Conservation (phyloP, 1,140 invertebrate genomes). For the Lutraria rhynchaena region DNA sequence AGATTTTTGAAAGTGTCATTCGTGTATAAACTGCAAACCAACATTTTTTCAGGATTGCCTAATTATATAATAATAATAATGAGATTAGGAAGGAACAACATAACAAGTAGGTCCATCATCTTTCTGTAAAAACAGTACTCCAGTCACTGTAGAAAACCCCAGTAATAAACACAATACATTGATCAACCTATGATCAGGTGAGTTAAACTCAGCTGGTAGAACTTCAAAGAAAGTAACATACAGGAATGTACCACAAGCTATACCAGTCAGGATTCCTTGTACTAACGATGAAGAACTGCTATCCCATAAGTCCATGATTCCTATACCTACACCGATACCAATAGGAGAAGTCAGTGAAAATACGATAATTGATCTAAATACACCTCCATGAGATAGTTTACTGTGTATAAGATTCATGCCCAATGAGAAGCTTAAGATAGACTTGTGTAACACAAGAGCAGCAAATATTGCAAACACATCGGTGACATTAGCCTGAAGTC, state of each 20-base stretch:
- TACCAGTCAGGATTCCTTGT: slow-evolving; percentile 84
- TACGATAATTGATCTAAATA: slow-evolving; percentile 77
- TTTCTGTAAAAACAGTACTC: slow-evolving; percentile 68
- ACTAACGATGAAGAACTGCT: slow-evolving; percentile 79
- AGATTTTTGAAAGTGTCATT: no score
- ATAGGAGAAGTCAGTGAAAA: slow-evolving; percentile 88
- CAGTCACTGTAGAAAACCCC: slow-evolving; percentile 72
- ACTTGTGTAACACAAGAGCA: slow-evolving; percentile 86
- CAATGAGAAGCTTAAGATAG: slow-evolving; percentile 86
- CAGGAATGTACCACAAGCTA: slow-evolving; percentile 95
- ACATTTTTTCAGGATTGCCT: no score
- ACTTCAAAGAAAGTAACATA: slow-evolving; percentile 97
- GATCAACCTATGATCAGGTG: slow-evolving; percentile 68
- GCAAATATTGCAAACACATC: slow-evolving; percentile 83
- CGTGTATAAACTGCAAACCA: no score
- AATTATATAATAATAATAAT: no score
- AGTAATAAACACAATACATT: slow-evolving; percentile 77
- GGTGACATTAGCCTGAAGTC: slow-evolving; percentile 83
- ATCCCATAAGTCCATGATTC: slow-evolving; percentile 82
- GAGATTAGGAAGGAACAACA: slow-evolving; percentile 26
- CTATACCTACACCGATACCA: slow-evolving; percentile 86
- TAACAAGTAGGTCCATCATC: slow-evolving; percentile 48
- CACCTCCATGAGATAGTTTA: slow-evolving; percentile 84
- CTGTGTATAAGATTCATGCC: slow-evolving; percentile 87
- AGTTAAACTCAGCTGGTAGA: slow-evolving; percentile 85